Evolutionary conservation across 2,888 invertebrate genomes (phyloP), one percentile per base, ranked within the genome.

Genomic region (Polia nebulosa): DNA sequence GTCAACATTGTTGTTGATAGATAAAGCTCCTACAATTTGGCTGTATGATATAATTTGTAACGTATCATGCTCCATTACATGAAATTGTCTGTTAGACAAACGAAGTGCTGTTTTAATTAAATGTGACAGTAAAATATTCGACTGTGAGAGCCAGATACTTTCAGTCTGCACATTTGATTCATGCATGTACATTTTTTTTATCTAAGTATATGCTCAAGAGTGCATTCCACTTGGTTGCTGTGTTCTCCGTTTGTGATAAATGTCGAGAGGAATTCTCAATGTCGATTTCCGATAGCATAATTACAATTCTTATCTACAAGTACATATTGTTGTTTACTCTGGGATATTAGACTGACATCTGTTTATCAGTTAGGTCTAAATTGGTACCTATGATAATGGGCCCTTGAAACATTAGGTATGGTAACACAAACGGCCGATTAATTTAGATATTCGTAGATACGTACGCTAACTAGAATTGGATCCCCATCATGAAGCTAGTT

Each of bases 41-140:
- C 45, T 52, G 20, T n/a, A 20, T 51, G n/a, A 29, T 44, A 41
- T 47, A 73, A 29, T 61, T 60, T 36, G 51, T 55, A 56, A 57
- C n/a, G 22, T 20, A 66, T 17, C 39, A 68, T 17, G 56, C 34
- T 27, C 36, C 27, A 53, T 65, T 75, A 47, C 36, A 60, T 44
- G 6, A 32, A 74, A 73, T 27, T 29, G 41, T 56, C 13, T 47
- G 20, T 25, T 61, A 17, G 32, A 65, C 53, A 76, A 67, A 76
- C 75, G 32, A 45, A 61, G 53, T 59, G 49, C 44, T n/a, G n/a
- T 51, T 67, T 55, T 44, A 66, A 80, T 80, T 75, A 55, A 75
- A 56, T 41, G 32, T 47, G 76, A 62, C 51, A 34, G 20, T 67
- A 41, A 80, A 45, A 41, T 49, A 68, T 80, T 45, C 17, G 7